These are phyloP conservation scores for Mythimna loreyi DNA, from an alignment of 2,888 invertebrate genomes.

Conservation along the genomic window DNA sequence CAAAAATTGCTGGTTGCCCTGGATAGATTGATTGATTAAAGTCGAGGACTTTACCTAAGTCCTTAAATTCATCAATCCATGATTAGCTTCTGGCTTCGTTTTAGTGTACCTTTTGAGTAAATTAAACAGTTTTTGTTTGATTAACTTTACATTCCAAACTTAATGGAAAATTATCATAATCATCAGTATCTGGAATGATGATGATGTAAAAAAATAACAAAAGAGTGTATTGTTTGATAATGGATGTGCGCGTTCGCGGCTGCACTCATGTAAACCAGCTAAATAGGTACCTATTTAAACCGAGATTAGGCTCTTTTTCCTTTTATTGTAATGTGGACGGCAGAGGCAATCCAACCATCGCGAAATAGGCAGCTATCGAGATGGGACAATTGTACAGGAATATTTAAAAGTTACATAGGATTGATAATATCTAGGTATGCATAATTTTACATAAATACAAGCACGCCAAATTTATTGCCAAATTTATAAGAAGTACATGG, in stretches of 20 bases:
- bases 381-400: neutral
- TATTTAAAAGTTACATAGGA: constrained; percentile 1
- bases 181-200: neutral
- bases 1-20: too few species aligned
- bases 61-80: too few species aligned
- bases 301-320: neutral
- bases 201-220: neutral
- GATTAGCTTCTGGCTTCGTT: too few species aligned
- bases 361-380: neutral
- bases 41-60: too few species aligned
- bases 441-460: constrained; percentile 35
- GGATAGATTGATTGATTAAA: too few species aligned
- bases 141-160: neutral
- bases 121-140: neutral
- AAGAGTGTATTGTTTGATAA: neutral
- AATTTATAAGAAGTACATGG: neutral
- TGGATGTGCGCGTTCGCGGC: neutral
- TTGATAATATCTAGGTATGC: neutral
- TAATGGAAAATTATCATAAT: neutral
- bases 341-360: too few species aligned
- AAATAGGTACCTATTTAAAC: neutral
- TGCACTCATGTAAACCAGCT: neutral
- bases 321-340: neutral
- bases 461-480: too few species aligned
- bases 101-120: too few species aligned